Conservation (phyloP, 2,113 vertebrate species). For the Centrocercus urophasianus region DNA sequence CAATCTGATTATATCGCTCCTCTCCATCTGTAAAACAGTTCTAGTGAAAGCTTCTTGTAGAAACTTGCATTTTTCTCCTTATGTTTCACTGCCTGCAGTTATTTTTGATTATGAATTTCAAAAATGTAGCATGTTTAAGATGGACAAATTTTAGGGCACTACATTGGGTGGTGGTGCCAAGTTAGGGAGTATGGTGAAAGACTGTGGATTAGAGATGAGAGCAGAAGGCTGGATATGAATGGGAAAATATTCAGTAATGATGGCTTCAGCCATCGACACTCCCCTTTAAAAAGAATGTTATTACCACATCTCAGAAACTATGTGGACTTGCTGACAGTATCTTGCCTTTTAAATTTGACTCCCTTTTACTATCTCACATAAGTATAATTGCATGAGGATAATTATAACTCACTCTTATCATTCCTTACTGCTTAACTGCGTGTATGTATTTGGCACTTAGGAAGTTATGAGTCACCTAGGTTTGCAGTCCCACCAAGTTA, state of each 20-base stretch:
- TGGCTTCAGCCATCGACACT: neutral
- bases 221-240: neutral
- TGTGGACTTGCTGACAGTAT: neutral
- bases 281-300: neutral
- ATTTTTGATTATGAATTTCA: neutral
- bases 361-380: neutral
- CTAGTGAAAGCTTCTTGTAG: neutral
- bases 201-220: neutral
- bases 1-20: neutral
- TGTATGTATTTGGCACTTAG: neutral
- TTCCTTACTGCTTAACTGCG: neutral
- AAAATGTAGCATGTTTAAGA: neutral
- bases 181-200: neutral
- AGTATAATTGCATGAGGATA: neutral
- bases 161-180: accelerated
- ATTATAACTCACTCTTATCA: neutral
- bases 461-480: neutral
- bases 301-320: neutral
- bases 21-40: neutral
- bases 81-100: neutral
- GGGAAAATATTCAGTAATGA: neutral
- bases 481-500: neutral
- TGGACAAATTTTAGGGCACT: neutral
- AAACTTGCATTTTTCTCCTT: neutral
- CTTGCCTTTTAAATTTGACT: conserved; percentile 12